Conservation (phyloP, 2,113 vertebrate species). For the Macrotis lagotis region DNA sequence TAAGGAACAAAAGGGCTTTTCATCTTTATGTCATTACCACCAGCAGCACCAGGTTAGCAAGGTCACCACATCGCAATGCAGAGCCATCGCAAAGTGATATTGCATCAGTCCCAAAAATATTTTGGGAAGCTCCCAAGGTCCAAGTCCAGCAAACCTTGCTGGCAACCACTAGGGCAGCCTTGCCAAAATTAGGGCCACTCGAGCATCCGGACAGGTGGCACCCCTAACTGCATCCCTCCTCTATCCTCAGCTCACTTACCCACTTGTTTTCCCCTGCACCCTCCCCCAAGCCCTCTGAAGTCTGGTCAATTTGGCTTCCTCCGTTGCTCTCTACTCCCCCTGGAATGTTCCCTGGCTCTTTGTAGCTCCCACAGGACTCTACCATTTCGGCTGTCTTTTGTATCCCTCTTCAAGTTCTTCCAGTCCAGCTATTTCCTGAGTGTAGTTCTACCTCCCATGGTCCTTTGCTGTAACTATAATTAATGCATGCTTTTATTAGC, state of each 20-base stretch:
- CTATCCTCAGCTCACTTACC: slow-evolving; percentile 48
- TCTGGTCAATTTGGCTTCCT: background rate
- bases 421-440: slow-evolving; percentile 51
- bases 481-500: slow-evolving; percentile 66
- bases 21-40: background rate
- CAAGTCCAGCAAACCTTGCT: slow-evolving; percentile 50
- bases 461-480: slow-evolving; percentile 66
- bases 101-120: slow-evolving; percentile 75
- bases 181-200: slow-evolving; percentile 58
- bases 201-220: slow-evolving; percentile 60
- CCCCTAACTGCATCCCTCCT: slow-evolving; percentile 14
- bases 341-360: background rate
- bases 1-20: background rate
- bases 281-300: background rate
- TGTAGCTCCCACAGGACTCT: background rate
- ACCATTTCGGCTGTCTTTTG: slow-evolving; percentile 29
- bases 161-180: slow-evolving; percentile 40
- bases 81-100: slow-evolving; percentile 62
- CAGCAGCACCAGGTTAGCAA: slow-evolving; percentile 38
- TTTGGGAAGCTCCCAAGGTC: slow-evolving; percentile 72
- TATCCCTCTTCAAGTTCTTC: slow-evolving; percentile 58
- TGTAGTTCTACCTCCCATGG: background rate
- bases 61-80: slow-evolving; percentile 67
- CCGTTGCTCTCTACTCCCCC: background rate
- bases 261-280: background rate